Conservation (phyloP, 2,113 vertebrate genomes). For the Ochotona curzoniae region DNA sequence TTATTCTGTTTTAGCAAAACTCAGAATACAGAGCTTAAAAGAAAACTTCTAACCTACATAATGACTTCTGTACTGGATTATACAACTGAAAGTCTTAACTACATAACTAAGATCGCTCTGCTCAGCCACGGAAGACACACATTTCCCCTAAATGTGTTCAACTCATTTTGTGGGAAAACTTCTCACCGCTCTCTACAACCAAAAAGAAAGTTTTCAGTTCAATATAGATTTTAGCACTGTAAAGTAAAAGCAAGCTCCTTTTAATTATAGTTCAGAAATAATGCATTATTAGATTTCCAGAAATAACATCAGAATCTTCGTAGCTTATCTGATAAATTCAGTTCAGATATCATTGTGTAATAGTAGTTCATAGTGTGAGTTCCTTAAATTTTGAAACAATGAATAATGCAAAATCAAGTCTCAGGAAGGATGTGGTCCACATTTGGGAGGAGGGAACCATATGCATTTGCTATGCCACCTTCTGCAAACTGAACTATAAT, state of each 20-base stretch:
- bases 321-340: neutral
- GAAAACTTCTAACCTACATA: neutral
- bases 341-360: neutral
- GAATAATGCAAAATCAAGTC: neutral
- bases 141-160: neutral
- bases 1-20: slow-evolving; percentile 21
- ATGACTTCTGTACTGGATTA: neutral
- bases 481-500: neutral
- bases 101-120: neutral
- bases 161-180: neutral
- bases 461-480: neutral
- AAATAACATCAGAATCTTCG: neutral
- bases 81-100: neutral
- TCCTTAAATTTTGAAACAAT: neutral
- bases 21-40: neutral
- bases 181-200: neutral
- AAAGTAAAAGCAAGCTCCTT: neutral
- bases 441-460: neutral
- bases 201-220: neutral
- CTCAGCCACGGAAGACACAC: neutral
- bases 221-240: neutral
- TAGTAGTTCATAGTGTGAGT: neutral
- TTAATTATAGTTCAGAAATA: neutral
- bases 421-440: neutral
- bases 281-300: neutral